Conservation (phyloP, 2,113 vertebrate genomes). For the Lutjanus erythropterus region DNA sequence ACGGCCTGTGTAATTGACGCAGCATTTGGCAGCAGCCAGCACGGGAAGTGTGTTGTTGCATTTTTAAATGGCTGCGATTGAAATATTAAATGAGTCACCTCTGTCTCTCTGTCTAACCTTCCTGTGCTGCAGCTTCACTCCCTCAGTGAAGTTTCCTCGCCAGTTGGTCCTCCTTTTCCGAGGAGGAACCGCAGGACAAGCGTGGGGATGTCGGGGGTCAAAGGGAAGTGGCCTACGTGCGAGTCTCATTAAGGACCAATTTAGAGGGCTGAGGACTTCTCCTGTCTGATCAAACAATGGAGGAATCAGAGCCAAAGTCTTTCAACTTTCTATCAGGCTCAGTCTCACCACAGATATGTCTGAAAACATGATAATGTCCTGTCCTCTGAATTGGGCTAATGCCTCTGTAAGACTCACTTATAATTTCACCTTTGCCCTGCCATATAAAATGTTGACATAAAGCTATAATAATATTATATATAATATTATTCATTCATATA, state of each 20-base stretch:
- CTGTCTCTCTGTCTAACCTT: slow-evolving; percentile 59
- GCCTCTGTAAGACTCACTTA: not conserved
- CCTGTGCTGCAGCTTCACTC: slow-evolving; percentile 77
- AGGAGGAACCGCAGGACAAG: slow-evolving; percentile 82
- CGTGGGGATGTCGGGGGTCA: slow-evolving; percentile 73
- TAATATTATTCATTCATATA: too few relatives aligned
- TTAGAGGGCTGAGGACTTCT: slow-evolving; percentile 63
- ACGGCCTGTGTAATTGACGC: slow-evolving; percentile 69
- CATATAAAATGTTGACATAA: not conserved
- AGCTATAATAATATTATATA: too few relatives aligned
- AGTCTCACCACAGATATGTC: slow-evolving; percentile 18
- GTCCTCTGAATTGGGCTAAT: not conserved
- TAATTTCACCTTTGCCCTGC: not conserved
- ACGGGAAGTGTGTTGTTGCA: slow-evolving; percentile 83
- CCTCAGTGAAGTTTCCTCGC: slow-evolving; percentile 85
- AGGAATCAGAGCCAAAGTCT: slow-evolving; percentile 68
- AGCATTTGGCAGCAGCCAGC: slow-evolving; percentile 72
- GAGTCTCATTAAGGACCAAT: slow-evolving; percentile 70
- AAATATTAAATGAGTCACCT: slow-evolving; percentile 77
- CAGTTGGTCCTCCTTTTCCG: slow-evolving; percentile 86
- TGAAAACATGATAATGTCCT: slow-evolving; percentile 15
- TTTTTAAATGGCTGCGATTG: slow-evolving; percentile 83
- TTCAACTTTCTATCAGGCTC: slow-evolving; percentile 43
- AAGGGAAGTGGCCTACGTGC: slow-evolving; percentile 81
- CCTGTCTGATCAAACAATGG: slow-evolving; percentile 77